Evolutionary conservation across 2,113 vertebrate genomes (phyloP), one percentile per base, ranked within the genome.

Genomic region (Echinops telfairi): DNA sequence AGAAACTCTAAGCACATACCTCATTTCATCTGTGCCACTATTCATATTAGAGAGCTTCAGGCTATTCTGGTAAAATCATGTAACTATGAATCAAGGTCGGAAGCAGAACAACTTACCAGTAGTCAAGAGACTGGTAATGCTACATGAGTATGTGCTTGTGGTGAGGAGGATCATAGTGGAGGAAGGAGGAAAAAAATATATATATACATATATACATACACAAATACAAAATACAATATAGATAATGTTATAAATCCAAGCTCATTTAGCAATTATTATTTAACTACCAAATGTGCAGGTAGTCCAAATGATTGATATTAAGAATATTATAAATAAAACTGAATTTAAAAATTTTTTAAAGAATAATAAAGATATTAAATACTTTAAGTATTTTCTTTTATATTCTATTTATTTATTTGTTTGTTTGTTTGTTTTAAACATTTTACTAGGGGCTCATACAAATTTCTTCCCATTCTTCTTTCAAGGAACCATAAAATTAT

Each of bases 31-130:
- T 77, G 83, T 20, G 79, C 8, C 6, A 73, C 25, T 1, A 2
- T 92, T 92, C 16, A 2, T 66, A 80, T 38, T 89, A 73, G 95
- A 92, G 38, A 80, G 62, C 83, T 86, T 84, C 80, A 83, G 81
- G 81, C n/a, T 86, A 25, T 14, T 23, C 0, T 16, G 38, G 79
- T 53, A 93, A 91, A 93, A 87, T 15, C 75, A 36, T 15, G 0
- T 4, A 92, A 64, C 79, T 62, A 64, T 93, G 96, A 88, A 95
- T 73, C 85, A 90, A 86, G 9, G 16, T 79, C 92, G 71, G n/a
- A 31, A 89, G 27, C 31, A 86, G 27, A 93, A 33, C 33, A 29
- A 53, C 20, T 57, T 84, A 71, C 22, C 29, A 80, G 2, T 29
- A 47, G 31, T 73, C 47, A 85, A 90, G 80, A 90, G 66, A 58